A percentile compares a stretch with the other conserved stretches of the same genome.
Conservation (phyloP, 2,113 vertebrate genomes). For the Proteles cristata region DNA sequence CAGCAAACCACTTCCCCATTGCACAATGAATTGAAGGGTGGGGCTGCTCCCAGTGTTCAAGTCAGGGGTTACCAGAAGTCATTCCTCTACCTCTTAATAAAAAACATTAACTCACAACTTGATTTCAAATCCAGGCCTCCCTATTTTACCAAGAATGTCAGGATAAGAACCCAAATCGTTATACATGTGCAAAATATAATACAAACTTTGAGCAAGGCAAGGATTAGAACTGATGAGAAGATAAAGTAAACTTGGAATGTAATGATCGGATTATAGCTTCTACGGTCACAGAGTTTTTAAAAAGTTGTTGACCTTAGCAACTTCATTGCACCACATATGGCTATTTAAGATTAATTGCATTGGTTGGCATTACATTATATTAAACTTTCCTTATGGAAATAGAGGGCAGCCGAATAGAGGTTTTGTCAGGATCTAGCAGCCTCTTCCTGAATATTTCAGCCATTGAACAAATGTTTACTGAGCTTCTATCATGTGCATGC, state of each 20-base stretch:
- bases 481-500: background rate
- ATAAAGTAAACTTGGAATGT: constrained; percentile 4
- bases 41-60: constrained; percentile 79
- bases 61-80: constrained; percentile 83
- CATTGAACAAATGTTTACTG: background rate
- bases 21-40: constrained; percentile 75
- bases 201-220: constrained; percentile 8
- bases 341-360: constrained; percentile 24
- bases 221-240: constrained; percentile 40
- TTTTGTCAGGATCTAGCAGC: background rate
- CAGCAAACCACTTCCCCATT: constrained; percentile 86
- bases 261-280: background rate
- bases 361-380: background rate
- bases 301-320: background rate
- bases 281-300: background rate
- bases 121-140: constrained; percentile 2
- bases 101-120: constrained; percentile 19
- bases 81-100: constrained; percentile 77
- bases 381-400: background rate
- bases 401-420: background rate
- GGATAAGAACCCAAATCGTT: constrained; percentile 21
- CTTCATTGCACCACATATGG: background rate
- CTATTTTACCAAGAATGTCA: background rate
- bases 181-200: background rate
- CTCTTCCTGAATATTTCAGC: background rate